Percentiles rank a stretch among this genome's conserved stretches.
phyloP scores from a whole-genome alignment of 2,113 vertebrate genomes.

The Actenoides lindsayi region DNA sequence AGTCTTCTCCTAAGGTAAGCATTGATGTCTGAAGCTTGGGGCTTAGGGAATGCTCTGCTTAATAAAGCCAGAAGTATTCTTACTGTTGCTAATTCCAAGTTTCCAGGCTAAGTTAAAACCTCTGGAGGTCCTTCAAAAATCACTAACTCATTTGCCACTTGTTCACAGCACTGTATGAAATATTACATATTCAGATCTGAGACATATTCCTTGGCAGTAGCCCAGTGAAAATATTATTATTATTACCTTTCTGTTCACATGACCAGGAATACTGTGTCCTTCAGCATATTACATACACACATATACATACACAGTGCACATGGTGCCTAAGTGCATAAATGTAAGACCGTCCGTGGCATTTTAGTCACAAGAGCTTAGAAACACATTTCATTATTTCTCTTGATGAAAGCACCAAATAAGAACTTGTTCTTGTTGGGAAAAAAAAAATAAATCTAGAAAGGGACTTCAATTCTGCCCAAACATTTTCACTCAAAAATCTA shows the following conservation, averaged over 20 bases:
- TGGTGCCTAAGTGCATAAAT: background rate
- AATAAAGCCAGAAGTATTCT: background rate
- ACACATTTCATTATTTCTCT: accelerated
- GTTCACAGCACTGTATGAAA: background rate
- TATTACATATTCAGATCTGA: background rate
- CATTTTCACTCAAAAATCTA: background rate
- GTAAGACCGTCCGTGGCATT: background rate
- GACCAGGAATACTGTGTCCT: background rate
- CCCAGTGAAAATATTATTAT: background rate
- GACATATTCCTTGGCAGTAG: background rate
- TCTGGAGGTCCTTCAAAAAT: background rate
- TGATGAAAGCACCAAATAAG: background rate
- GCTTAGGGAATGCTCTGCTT: background rate
- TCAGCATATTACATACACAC: no score
- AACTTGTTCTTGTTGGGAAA: background rate
- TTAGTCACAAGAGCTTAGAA: background rate
- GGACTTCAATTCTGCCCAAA: background rate
- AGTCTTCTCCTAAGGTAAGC: background rate
- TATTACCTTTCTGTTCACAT: background rate
- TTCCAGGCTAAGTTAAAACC: background rate
- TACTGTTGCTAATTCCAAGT: background rate
- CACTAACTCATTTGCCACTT: background rate
- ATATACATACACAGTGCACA: accelerated
- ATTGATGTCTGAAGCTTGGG: background rate
- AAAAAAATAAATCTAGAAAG: background rate